These are phyloP conservation scores for Agonopterix subpropinquella DNA, from an alignment of 2,888 invertebrate species.

Conservation along the genomic window DNA sequence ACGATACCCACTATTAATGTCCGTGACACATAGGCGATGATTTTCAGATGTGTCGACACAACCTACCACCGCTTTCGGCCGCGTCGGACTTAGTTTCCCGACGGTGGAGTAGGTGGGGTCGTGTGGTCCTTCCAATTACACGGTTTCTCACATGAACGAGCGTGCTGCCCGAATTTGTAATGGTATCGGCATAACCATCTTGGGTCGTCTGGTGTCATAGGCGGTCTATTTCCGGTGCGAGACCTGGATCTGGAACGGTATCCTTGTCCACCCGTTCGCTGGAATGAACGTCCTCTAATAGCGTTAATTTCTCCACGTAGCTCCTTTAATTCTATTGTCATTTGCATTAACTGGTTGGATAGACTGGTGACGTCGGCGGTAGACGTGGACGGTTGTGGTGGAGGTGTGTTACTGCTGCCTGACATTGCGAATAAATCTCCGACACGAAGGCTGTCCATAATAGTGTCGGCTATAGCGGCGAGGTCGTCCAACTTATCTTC, in stretches of 20 bases:
- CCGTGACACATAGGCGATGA: not conserved
- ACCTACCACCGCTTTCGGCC: not conserved
- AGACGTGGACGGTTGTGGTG: not conserved
- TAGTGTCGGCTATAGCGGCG: not conserved
- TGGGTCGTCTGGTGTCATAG: not conserved
- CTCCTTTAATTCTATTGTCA: not conserved
- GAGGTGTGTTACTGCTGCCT: not conserved
- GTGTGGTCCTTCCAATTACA: not conserved
- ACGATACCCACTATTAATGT: not conserved
- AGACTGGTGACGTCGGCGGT: not conserved
- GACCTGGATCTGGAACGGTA: not conserved
- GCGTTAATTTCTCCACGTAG: not conserved
- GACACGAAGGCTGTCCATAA: not conserved
- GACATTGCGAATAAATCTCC: not conserved
- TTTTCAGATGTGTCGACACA: not conserved
- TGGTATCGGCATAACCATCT: not conserved
- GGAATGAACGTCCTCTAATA: accelerated
- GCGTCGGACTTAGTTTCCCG: not conserved
- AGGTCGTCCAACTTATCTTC: not conserved
- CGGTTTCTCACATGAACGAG: not conserved
- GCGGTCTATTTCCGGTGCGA: not conserved
- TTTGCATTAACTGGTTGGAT: not conserved
- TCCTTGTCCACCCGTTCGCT: not conserved
- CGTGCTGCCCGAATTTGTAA: not conserved
- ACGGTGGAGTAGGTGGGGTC: not conserved